phyloP scores from a whole-genome alignment of 2,888 invertebrate species.

The Oligia latruncula region DNA sequence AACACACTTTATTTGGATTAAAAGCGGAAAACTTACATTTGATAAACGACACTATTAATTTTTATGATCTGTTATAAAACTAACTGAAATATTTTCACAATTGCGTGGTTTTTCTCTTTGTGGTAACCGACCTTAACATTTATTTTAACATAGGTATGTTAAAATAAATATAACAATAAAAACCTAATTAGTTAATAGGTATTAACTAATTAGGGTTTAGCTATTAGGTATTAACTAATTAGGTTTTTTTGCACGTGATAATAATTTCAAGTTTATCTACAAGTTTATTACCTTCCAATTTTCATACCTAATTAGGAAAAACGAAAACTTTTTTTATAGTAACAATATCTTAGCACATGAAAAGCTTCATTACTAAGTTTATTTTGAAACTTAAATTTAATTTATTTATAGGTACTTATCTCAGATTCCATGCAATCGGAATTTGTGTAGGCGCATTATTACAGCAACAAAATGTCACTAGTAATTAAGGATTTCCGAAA shows the following conservation, averaged over 20 bases:
- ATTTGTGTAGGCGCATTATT: constrained; percentile 43
- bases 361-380: neutral
- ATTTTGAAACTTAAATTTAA: neutral
- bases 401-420: neutral
- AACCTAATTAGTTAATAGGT: too few relatives aligned
- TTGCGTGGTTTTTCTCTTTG: neutral
- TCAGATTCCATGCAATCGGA: constrained; percentile 17
- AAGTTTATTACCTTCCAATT: neutral
- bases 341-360: neutral
- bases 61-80: neutral
- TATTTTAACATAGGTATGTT: too few relatives aligned
- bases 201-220: neutral
- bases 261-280: neutral
- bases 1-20: neutral
- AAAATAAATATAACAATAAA: too few relatives aligned
- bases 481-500: constrained; percentile 60
- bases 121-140: neutral
- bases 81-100: neutral
- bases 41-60: constrained; percentile 11
- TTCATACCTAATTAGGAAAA: neutral
- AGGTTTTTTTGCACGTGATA: neutral
- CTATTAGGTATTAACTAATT: neutral
- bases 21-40: constrained; percentile 12
- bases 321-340: neutral
- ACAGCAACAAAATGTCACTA: constrained; percentile 47